A percentile compares a stretch with the other conserved stretches of the same genome.
These are phyloP conservation scores for Plestiodon gilberti DNA, from an alignment of 2,113 vertebrate species.

Conservation along the genomic window DNA sequence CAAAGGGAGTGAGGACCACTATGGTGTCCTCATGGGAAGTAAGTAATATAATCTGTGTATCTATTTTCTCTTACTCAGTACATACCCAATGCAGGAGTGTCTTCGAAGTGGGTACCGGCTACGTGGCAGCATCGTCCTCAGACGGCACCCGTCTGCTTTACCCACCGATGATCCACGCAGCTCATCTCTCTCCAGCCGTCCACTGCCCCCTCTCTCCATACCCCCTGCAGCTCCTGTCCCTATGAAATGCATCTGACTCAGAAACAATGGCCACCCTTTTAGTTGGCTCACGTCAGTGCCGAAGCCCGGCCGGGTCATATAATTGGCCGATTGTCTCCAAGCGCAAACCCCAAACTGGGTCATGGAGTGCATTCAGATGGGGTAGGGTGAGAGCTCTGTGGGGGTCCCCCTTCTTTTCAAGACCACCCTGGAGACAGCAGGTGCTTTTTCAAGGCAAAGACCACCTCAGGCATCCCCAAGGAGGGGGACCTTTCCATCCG, in stretches of 20 bases:
- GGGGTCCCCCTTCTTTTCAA: too few species aligned
- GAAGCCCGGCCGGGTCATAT: background rate
- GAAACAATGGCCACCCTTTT: background rate
- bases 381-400: too few species aligned
- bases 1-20: too few species aligned
- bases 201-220: background rate
- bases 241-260: background rate
- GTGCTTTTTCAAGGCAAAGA: too few species aligned
- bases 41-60: rapidly evolving
- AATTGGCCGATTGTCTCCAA: background rate
- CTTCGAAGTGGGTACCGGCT: conserved; percentile 77
- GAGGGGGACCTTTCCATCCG: background rate
- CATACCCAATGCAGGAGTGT: conserved; percentile 84
- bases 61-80: conserved; percentile 16
- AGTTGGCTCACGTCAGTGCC: background rate
- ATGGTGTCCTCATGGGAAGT: too few species aligned
- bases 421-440: background rate
- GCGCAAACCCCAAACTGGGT: background rate
- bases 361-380: background rate
- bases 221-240: background rate
- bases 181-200: too few species aligned
- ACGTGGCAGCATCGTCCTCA: conserved; percentile 71
- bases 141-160: background rate
- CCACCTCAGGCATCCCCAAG: too few species aligned
- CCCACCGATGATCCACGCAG: too few species aligned